Evolutionary conservation across 2,888 invertebrate species (phyloP), one percentile per base, ranked within the genome.

Genomic region (Ormyrus labotus): DNA sequence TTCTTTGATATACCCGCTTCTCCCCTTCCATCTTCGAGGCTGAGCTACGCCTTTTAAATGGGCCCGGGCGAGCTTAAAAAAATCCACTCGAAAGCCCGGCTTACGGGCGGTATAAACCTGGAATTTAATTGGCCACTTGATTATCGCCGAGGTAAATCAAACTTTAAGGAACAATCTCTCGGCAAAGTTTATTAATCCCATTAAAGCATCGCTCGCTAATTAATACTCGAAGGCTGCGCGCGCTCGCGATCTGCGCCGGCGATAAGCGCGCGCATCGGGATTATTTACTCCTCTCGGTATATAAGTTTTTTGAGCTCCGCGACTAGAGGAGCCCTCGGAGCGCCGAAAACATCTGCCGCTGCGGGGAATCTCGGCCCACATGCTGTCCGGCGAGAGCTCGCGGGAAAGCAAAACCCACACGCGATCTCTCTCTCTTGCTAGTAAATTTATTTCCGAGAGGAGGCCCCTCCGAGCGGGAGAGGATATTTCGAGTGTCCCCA

Each of bases 331-430:
- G 19, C 34, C 61, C 55, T 51, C 10, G 34, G 19, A 50, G 57
- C 48, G 47, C 61, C 71, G 71, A 85, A 84, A 88, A 88, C 19
- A 89, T 89, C 88, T 88, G 88, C 88, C 87, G 86, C 89, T 87
- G 88, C 87, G 84, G 88, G 88, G 88, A 89, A 89, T 88, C 87
- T 74, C 70, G 61, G 81, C 86, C 87, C 89, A 88, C 88, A 89
- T 87, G 88, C 81, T 78, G 81, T 55, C 73, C 67, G 68, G 53
- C 61, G 34, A 53, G 53, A 3, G 50, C 67, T 19, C 19, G 19
- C 19, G 58, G 19, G 19, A 19, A 19, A 19, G 19, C 19, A 19
- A 19, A 19, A 65, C 55, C 60, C 84, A 85, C 51, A 50, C 71
- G n/a, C 45, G 11, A 6, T 13, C 65, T 51, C 63, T 9, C 45